Conservation (phyloP, 2,888 invertebrate species). For the Troides helena region DNA sequence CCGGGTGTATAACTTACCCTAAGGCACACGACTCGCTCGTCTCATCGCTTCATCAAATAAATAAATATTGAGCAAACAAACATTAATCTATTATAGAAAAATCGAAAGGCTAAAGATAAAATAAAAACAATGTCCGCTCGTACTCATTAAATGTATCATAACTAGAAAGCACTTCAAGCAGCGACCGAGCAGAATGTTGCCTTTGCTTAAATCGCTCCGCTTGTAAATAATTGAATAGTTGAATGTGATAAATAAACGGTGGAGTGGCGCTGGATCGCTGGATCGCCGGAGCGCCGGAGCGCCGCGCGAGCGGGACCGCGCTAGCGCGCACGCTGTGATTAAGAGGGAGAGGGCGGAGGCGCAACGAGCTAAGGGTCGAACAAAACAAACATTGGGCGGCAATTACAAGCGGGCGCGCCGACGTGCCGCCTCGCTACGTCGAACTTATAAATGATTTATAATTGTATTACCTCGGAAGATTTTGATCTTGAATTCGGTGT, state of each 20-base stretch:
- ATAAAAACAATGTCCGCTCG: too few species aligned
- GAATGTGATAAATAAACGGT: conserved; percentile 63
- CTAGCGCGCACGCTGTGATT: background rate
- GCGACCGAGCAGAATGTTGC: conserved; percentile 27
- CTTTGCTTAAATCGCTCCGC: conserved; percentile 32
- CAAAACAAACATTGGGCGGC: conserved; percentile 69
- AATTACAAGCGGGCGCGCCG: conserved; percentile 66
- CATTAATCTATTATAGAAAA: too few species aligned
- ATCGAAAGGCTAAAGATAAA: too few species aligned
- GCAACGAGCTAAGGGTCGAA: conserved; percentile 55
- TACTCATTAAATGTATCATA: too few species aligned
- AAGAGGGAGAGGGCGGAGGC: conserved; percentile 35
- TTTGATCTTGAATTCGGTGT: too few species aligned
- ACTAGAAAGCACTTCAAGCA: conserved; percentile 1
- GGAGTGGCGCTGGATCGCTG: conserved; percentile 49
- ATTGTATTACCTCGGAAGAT: too few species aligned
- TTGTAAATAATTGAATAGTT: conserved; percentile 42
- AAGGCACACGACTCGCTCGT: too few species aligned
- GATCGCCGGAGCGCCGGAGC: conserved; percentile 28
- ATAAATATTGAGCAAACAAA: too few species aligned
- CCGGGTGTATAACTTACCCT: too few species aligned
- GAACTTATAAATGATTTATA: conserved; percentile 37
- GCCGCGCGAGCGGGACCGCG: conserved; percentile 38
- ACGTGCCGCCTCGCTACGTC: conserved; percentile 46
- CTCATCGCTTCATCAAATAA: too few species aligned